Evolutionary conservation across 2,888 invertebrate species (phyloP), one percentile per base, ranked within the genome.

Genomic region (Dryomyza anilis): DNA sequence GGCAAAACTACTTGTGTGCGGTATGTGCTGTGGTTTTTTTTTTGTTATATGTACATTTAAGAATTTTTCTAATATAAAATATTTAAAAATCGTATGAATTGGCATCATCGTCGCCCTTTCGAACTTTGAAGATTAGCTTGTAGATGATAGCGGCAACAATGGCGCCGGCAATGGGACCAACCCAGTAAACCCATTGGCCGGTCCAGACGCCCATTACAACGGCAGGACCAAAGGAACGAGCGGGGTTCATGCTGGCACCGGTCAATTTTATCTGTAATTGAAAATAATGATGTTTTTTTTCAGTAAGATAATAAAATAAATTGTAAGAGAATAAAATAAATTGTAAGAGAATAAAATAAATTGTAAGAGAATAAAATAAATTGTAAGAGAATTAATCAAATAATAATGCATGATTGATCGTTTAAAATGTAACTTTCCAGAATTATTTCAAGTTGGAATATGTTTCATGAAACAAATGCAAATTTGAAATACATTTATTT

Each of bases 231-330:
- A 96, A 91, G 58, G 92, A 91, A 70, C 96, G 87, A 1, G 96
- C 96, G 0, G 96, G 95, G 85, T 96, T 96, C 95, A 96, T 95
- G 82, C 95, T 94, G 67, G 94, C 89, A 19, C 95, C 94, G 19
- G 94, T 92, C 75, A 87, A 87, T 73, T 92, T 90, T 76, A 96
- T 90, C 91, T 91, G 67, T 1, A 61, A 21, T 16, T 50, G 3
- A 12, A 33, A 33, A 2, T 10, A n/a, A n/a, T n/a, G n/a, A n/a
- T n/a, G n/a, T n/a, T n/a, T n/a, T n/a, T n/a, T n/a, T n/a, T n/a
- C n/a, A n/a, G n/a, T n/a, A n/a, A n/a, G 58, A 61, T 25, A 19
- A 16, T 36, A 36, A 6, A 7, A 16, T 5, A 21, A 33, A 53
- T 50, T 53, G 27, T 23, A 21, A 19, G 23, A 45, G n/a, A 21